Percentiles rank a stretch among this genome's conserved stretches.
phyloP scores from a whole-genome alignment of 2,888 invertebrate species.

The Papilio demoleus region DNA sequence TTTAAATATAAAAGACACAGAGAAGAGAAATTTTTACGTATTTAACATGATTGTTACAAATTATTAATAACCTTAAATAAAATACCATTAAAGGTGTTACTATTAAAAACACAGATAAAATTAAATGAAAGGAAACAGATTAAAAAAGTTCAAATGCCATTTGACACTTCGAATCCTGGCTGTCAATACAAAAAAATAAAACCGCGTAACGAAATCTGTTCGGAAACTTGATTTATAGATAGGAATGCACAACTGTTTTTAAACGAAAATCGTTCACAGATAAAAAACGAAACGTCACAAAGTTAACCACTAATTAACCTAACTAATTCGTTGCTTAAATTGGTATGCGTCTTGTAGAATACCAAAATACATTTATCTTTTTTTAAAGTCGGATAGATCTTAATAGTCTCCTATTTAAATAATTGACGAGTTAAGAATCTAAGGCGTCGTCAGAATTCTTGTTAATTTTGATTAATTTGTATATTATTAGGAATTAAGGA shows the following conservation, averaged over 20 bases:
- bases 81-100: neutral
- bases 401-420: slow-evolving; percentile 37
- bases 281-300: slow-evolving; percentile 48
- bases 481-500: neutral
- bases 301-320: slow-evolving; percentile 75
- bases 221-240: slow-evolving; percentile 74
- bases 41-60: too few relatives aligned
- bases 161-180: slow-evolving; percentile 73
- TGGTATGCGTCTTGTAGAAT: slow-evolving; percentile 61
- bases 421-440: slow-evolving; percentile 28
- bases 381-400: slow-evolving; percentile 39
- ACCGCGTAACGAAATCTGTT: slow-evolving; percentile 70
- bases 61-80: neutral
- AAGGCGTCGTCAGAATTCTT: slow-evolving; percentile 15
- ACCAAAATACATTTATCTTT: slow-evolving; percentile 55
- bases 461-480: slow-evolving; percentile 26
- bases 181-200: slow-evolving; percentile 68
- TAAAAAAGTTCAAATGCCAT: slow-evolving; percentile 60
- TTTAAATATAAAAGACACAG: too few relatives aligned
- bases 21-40: too few relatives aligned
- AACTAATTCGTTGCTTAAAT: slow-evolving; percentile 61
- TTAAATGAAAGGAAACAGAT: slow-evolving; percentile 48
- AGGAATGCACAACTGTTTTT: slow-evolving; percentile 49
- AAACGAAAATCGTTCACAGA: slow-evolving; percentile 46
- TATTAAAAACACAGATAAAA: neutral